phyloP scores from a whole-genome alignment of 2,113 vertebrate genomes.

The Pterocles gutturalis region DNA sequence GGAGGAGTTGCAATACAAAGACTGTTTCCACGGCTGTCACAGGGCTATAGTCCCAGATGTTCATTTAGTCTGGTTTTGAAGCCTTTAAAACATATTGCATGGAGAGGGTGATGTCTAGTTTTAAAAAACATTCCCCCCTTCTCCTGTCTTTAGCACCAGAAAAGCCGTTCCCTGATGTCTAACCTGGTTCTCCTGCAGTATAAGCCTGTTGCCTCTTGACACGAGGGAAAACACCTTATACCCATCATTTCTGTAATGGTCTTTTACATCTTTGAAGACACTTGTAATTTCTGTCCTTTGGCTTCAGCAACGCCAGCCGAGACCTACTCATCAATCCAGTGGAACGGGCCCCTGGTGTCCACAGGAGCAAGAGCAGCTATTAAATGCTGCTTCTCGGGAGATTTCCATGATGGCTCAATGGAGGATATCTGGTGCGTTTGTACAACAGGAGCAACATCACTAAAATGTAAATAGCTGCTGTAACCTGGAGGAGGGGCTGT shows the following conservation, averaged over 20 bases:
- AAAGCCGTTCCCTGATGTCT: background rate
- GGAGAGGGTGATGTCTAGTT: background rate
- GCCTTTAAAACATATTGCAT: background rate
- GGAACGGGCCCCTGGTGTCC: background rate
- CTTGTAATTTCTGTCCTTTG: background rate
- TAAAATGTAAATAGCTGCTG: background rate
- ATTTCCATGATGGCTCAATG: fast-evolving
- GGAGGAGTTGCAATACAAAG: background rate
- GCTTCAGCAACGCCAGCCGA: background rate
- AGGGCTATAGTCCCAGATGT: background rate
- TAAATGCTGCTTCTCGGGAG: background rate
- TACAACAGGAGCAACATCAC: background rate
- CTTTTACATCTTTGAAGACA: background rate
- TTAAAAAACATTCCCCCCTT: background rate
- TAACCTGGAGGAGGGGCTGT: background rate
- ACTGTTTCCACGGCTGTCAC: background rate
- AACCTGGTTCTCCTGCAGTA: background rate
- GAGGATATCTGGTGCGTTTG: background rate
- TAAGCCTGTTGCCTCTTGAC: background rate
- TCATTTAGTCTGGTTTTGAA: background rate
- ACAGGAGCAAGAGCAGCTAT: background rate
- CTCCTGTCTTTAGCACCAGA: fast-evolving
- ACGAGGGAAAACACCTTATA: background rate
- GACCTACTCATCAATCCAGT: background rate
- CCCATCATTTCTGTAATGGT: background rate